Base-by-base conservation (phyloP, 1,140 invertebrate species). In the Yoshiicerus persimilis region DNA sequence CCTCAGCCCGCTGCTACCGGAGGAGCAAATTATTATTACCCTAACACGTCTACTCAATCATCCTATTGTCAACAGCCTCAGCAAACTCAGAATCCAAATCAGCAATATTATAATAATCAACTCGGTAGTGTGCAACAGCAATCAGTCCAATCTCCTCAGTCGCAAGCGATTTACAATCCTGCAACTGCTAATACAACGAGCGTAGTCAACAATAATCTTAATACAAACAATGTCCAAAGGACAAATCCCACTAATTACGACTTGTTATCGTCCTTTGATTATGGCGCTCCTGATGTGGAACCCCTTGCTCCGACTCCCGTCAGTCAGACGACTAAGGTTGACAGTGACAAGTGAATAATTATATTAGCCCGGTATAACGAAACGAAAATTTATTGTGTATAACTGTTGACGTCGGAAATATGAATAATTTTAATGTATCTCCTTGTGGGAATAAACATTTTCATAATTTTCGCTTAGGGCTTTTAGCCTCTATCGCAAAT, bases 31-130 rank as follows among this genome's bases (percentile, higher is more conserved):
- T 80, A 80, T 32, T 34, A 38, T 23, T 80, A 80, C 20, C 8
- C 66, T 3, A 70, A 70, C n/a, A 80, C 75, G 30, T 38, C 62
- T 85, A 23, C 62, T 3, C 32, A 88, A 85, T 56, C 88, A 86
- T n/a, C 89, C 11, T 62, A 56, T n/a, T 13, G 25, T 64, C 75
- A 80, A 36, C 8, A n/a, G 11, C 75, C 20, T 36, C 23, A 30
- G 16, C 84, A 88, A 84, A n/a, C 20, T 38, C 89, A 86, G 70
- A 64, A 47, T 38, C 87, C 85, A n/a, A 47, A 70, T 25, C 88
- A 89, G 32, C 86, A 77, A 62, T 56, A 88, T 20, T 84, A 90
- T 80, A 75, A 87, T 30, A 89, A 85, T 77, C 86, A 70, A 88
- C 39, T 23, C 4, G 62, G 27, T 10, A 39, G 16, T 20, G 5